These are phyloP conservation scores for Myodes glareolus DNA, from an alignment of 2,113 vertebrate genomes.

Conservation along the genomic window DNA sequence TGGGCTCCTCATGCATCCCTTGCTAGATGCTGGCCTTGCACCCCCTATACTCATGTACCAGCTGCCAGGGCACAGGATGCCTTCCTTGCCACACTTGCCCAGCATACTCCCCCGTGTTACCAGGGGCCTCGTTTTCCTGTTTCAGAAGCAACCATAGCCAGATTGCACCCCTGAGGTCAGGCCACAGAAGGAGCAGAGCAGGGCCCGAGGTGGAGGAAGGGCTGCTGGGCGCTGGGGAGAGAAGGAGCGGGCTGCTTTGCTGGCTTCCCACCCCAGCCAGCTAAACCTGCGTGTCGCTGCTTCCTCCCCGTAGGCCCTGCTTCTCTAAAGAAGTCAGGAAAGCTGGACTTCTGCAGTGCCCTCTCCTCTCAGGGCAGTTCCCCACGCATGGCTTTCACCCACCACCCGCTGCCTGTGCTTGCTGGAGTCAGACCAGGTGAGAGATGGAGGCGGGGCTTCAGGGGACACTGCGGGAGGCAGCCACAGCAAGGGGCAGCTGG, in stretches of 20 bases:
- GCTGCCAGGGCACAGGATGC: neutral
- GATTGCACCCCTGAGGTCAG: neutral
- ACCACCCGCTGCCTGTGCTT: constrained; percentile 98
- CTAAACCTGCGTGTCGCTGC: constrained; percentile 87
- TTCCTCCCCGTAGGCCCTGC: constrained; percentile 95
- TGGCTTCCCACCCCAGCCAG: constrained; percentile 65
- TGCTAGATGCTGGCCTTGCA: neutral
- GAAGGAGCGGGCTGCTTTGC: constrained; percentile 46
- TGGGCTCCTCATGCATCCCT: neutral
- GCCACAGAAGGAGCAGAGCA: neutral
- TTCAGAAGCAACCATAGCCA: neutral
- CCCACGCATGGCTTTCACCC: constrained; percentile 97
- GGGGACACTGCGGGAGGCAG: constrained; percentile 47
- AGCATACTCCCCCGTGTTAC: neutral
- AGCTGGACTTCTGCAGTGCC: constrained; percentile 96
- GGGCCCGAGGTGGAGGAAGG: neutral
- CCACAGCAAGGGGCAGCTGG: constrained; percentile 7
- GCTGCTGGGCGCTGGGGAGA: neutral
- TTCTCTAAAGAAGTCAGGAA: constrained; percentile 98
- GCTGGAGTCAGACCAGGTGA: constrained; percentile 99
- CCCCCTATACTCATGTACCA: neutral
- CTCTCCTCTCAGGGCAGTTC: constrained; percentile 95
- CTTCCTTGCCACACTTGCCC: neutral
- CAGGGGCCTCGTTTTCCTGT: neutral
- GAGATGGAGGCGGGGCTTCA: constrained; percentile 82